phyloP scores from a whole-genome alignment of 2,888 invertebrate species.

The Charanyca ferruginea region DNA sequence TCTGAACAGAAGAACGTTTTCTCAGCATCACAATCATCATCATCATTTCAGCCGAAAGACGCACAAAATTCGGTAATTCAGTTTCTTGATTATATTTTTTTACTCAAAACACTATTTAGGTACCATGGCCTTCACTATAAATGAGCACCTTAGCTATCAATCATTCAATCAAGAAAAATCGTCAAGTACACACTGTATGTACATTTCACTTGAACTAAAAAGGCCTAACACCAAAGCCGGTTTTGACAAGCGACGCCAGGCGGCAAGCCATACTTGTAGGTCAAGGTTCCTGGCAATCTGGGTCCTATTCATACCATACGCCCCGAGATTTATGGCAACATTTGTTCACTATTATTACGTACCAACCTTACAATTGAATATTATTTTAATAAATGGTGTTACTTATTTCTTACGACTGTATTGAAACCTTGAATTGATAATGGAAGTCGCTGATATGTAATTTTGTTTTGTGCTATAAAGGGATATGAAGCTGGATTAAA shows the following conservation, averaged over 20 bases:
- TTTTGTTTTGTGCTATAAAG: slow-evolving; percentile 33
- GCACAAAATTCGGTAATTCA: too few species aligned
- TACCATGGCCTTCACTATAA: background rate
- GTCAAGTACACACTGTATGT: slow-evolving; percentile 1
- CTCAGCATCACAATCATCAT: too few species aligned
- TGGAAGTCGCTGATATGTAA: slow-evolving; percentile 53
- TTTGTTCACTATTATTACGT: slow-evolving; percentile 78
- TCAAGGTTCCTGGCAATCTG: slow-evolving; percentile 66
- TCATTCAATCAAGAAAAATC: slow-evolving; percentile 16
- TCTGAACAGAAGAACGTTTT: background rate
- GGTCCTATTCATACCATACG: slow-evolving; percentile 69
- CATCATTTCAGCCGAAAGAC: too few species aligned
- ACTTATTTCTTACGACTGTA: slow-evolving; percentile 64
- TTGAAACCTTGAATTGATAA: slow-evolving; percentile 75
- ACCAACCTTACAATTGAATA: slow-evolving; percentile 81
- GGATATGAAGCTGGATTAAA: background rate
- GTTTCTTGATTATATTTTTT: too few species aligned
- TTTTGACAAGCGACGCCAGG: slow-evolving; percentile 44
- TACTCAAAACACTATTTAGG: too few species aligned
- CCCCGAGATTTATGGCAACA: slow-evolving; percentile 82
- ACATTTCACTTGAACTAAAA: slow-evolving; percentile 29
- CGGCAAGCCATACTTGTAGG: slow-evolving; percentile 49
- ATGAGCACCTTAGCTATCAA: slow-evolving; percentile 24
- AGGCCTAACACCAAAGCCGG: slow-evolving; percentile 45
- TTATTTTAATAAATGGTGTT: slow-evolving; percentile 78